Evolutionary conservation across 2,797 vertebrate genomes (phyloP), one percentile per base, ranked within the genome.

Genomic region (Acipenser oxyrinchus): DNA sequence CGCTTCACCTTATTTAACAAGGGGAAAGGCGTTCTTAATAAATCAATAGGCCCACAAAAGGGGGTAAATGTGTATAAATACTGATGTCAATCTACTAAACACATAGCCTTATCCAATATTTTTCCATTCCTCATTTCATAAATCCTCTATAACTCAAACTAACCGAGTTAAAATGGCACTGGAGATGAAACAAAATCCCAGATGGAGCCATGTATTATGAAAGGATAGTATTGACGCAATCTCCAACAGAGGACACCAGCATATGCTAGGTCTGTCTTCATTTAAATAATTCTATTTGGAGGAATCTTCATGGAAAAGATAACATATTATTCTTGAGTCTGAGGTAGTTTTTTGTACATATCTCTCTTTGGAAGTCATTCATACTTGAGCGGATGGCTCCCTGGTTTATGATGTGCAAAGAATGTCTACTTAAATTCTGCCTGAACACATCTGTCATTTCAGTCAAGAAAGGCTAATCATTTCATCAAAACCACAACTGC

Each of bases 401-500:
- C 12, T 66, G 69, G 49, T 78, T 80, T 69, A 69, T 51, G 55
- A 60, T 58, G 55, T 58, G 12, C 12, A 58, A 11, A 58, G 55
- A 58, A 11, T 58, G 10, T 58, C 55, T 58, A 7, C 55, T 58
- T n/a, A n/a, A 58, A n/a, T n/a, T 11, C 15, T n/a, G 15, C 55
- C 15, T n/a, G 58, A 81, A 49, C 72, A 76, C 65, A 72, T 75
- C 77, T 78, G 73, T 74, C 72, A 77, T 79, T 81, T 80, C 48
- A 72, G 72, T 84, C 73, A 79, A 78, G 68, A 80, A 75, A 58
- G 48, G 23, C 68, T 81, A 83, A 81, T 81, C 71, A 83, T 80
- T 83, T 81, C 82, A 83, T 81, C 80, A 83, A 80, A 85, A 78
- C 48, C 64, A 68, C 74, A 74, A 53, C 69, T 76, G 70, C 76